Evolutionary conservation across 2,113 vertebrate genomes (phyloP).

Genomic region (Cyanistes caeruleus): DNA sequence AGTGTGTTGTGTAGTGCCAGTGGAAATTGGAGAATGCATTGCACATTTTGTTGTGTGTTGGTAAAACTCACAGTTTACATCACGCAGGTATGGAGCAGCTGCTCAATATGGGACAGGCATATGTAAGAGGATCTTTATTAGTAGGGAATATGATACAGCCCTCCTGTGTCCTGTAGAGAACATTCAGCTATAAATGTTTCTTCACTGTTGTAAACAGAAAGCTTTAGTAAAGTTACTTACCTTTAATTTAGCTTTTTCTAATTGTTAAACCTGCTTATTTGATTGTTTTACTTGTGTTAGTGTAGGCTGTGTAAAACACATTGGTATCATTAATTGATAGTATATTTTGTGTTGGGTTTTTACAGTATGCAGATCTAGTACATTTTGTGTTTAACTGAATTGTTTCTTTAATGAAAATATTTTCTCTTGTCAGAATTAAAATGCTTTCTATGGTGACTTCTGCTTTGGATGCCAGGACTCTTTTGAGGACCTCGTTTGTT

Average conservation of each 20-base stretch:
- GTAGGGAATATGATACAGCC: background rate
- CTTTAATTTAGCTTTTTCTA: background rate
- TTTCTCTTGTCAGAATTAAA: slow-evolving; percentile 39
- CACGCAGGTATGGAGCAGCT: background rate
- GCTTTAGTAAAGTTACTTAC: background rate
- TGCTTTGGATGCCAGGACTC: background rate
- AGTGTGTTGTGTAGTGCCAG: background rate
- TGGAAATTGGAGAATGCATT: fast-evolving
- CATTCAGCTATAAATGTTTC: background rate
- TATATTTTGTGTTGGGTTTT: background rate
- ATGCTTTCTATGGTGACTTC: slow-evolving; percentile 12
- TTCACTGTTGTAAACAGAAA: background rate
- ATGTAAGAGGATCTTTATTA: slow-evolving; percentile 27
- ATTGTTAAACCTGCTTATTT: background rate
- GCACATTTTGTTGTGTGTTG: background rate
- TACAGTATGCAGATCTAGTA: background rate
- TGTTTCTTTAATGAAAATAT: background rate
- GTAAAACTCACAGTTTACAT: slow-evolving; percentile 3
- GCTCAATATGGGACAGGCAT: slow-evolving; percentile 1
- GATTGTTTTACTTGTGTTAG: background rate
- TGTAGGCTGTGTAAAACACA: background rate
- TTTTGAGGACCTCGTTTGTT: background rate
- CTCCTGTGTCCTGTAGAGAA: background rate
- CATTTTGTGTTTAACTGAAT: background rate
- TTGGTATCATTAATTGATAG: background rate